These are phyloP conservation scores for Patella caerulea DNA, from an alignment of 2,888 invertebrate species.

Conservation along the genomic window DNA sequence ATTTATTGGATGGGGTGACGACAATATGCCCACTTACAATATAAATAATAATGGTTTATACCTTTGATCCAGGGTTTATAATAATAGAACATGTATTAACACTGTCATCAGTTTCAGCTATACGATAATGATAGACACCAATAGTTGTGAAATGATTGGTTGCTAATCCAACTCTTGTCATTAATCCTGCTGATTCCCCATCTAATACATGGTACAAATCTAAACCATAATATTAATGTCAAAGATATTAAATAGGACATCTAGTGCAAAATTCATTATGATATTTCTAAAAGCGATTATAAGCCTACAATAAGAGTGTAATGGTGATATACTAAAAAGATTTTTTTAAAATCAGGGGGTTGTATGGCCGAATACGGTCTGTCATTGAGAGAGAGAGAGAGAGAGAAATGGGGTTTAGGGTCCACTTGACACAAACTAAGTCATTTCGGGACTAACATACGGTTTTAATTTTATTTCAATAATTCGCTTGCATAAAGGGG, in stretches of 20 bases:
- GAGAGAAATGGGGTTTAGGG: too few relatives aligned
- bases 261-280: not conserved
- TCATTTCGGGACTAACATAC: too few relatives aligned
- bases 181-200: slow-evolving; percentile 52
- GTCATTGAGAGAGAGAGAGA: too few relatives aligned
- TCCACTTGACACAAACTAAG: too few relatives aligned
- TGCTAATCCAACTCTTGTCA: slow-evolving; percentile 63
- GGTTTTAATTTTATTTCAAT: too few relatives aligned
- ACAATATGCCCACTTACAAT: too few relatives aligned
- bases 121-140: slow-evolving; percentile 68
- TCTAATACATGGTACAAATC: slow-evolving; percentile 55
- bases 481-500: too few relatives aligned
- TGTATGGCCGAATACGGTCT: too few relatives aligned
- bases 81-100: slow-evolving; percentile 66
- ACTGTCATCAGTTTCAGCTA: slow-evolving; percentile 55
- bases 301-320: too few relatives aligned
- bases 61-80: slow-evolving; percentile 68
- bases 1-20: too few relatives aligned
- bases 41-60: slow-evolving; percentile 27
- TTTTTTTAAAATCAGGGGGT: too few relatives aligned
- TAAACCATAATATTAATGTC: slow-evolving; percentile 26
- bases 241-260: not conserved
- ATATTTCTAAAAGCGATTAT: not conserved
- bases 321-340: too few relatives aligned
- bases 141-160: slow-evolving; percentile 60